Evolutionary conservation across 2,888 invertebrate species (phyloP).

Genomic region (Luperina testacea): DNA sequence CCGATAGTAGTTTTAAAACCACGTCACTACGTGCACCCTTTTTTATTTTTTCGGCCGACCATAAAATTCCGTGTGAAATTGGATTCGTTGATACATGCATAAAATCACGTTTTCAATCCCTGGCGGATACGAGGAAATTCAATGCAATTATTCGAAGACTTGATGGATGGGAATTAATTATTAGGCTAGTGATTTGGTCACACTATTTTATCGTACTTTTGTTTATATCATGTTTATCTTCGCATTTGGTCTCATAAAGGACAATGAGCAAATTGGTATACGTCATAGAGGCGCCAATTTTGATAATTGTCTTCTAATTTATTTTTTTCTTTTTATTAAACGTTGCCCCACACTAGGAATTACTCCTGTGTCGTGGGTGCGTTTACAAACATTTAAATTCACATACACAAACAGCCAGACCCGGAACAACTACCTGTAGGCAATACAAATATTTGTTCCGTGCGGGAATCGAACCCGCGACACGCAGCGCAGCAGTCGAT

Average conservation of each 20-base stretch:
- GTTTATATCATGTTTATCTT: not conserved
- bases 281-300: not conserved
- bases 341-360: no score
- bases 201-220: not conserved
- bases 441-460: no score
- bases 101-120: conserved; percentile 17
- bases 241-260: not conserved
- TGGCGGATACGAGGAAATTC: not conserved
- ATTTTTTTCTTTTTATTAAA: no score
- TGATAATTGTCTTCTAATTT: no score
- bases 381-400: no score
- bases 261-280: not conserved
- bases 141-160: conserved; percentile 8
- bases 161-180: conserved; percentile 1
- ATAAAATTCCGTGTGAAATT: conserved; percentile 33
- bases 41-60: conserved; percentile 16
- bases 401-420: no score
- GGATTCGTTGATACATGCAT: conserved; percentile 23
- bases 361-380: no score
- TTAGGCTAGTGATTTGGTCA: not conserved
- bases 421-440: no score
- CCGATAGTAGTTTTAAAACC: conserved; percentile 34
- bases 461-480: no score
- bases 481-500: no score
- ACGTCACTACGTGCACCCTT: not conserved